Conservation (phyloP, 2,113 vertebrate species). For the Xyrauchen texanus region DNA sequence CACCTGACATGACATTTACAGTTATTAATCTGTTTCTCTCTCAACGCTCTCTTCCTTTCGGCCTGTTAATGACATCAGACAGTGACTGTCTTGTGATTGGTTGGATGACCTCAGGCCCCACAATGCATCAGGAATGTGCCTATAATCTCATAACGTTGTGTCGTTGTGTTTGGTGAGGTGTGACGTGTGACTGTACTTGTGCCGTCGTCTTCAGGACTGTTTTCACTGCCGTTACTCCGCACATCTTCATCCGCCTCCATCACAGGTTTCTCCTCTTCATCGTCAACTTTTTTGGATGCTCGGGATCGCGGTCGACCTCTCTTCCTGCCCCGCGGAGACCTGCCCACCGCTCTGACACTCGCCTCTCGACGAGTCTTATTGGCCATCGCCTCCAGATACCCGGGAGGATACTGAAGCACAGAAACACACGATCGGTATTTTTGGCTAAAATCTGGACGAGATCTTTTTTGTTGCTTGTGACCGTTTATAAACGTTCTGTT, state of each 20-base stretch:
- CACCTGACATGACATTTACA: no score
- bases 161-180: no score
- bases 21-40: no score
- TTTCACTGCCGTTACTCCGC: conserved; percentile 83
- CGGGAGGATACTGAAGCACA: conserved; percentile 87
- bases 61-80: no score
- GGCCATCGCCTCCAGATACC: conserved; percentile 92
- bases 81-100: no score
- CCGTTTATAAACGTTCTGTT: no score
- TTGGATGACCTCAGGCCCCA: no score
- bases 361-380: conserved; percentile 91
- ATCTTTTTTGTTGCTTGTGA: no score
- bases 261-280: conserved; percentile 56
- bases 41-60: no score
- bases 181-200: conserved; percentile 52
- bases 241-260: conserved; percentile 50
- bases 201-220: conserved; percentile 66
- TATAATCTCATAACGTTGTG: no score
- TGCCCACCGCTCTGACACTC: conserved; percentile 61
- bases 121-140: no score
- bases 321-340: conserved; percentile 75
- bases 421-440: background rate
- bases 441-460: no score
- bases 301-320: conserved; percentile 69
- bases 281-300: conserved; percentile 68